Conservation (phyloP, 2,797 vertebrate genomes). For the Xenentodon cancila region DNA sequence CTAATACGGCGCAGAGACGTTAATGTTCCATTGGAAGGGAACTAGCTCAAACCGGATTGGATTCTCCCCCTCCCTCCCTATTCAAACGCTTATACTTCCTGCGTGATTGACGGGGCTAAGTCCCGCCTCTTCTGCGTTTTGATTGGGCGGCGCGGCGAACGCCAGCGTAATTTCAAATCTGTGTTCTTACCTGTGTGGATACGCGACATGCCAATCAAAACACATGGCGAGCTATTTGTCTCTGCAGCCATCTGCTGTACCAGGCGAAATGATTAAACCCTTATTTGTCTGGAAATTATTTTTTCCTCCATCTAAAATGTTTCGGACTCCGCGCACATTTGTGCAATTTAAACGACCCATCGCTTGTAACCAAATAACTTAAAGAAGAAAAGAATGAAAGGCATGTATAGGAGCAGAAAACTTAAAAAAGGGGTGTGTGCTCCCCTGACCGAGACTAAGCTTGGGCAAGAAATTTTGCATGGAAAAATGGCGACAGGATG, state of each 20-base stretch:
- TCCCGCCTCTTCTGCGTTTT: slow-evolving; percentile 58
- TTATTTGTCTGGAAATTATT: neutral
- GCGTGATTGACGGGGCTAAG: slow-evolving; percentile 60
- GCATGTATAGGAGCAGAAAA: slow-evolving; percentile 13
- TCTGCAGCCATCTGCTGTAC: slow-evolving; percentile 59
- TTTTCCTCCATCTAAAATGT: neutral
- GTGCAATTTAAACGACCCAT: neutral
- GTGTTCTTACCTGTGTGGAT: slow-evolving; percentile 75
- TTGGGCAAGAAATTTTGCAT: slow-evolving; percentile 58
- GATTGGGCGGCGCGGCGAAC: slow-evolving; percentile 75
- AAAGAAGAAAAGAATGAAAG: no score
- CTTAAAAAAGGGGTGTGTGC: slow-evolving; percentile 57
- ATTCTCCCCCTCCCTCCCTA: slow-evolving; percentile 82
- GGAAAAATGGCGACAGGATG: slow-evolving; percentile 84
- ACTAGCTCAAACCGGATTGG: slow-evolving; percentile 94
- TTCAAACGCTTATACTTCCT: slow-evolving; percentile 79
- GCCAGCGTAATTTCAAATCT: slow-evolving; percentile 78
- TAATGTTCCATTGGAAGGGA: slow-evolving; percentile 88
- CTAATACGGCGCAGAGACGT: slow-evolving; percentile 79
- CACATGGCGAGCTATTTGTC: slow-evolving; percentile 56
- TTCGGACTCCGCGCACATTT: neutral
- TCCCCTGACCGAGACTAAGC: slow-evolving; percentile 33
- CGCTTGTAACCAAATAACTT: neutral
- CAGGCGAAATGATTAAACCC: slow-evolving; percentile 38
- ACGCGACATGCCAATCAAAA: slow-evolving; percentile 77